Conservation (phyloP, 2,797 vertebrate species). For the Sarcoramphus papa region DNA sequence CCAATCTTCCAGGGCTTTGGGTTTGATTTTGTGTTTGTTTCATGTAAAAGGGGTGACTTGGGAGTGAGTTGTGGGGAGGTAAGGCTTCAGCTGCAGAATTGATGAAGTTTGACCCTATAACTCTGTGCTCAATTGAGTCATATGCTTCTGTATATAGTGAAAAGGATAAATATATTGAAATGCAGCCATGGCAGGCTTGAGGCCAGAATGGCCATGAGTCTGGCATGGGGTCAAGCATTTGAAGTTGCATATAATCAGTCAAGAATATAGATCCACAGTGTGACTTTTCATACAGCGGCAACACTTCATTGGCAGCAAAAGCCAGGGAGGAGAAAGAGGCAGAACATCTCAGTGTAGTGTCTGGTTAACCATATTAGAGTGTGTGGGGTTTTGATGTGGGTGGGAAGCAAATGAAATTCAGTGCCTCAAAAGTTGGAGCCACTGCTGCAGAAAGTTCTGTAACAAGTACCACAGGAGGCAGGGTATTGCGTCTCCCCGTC, state of each 20-base stretch:
- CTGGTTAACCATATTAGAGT: not conserved
- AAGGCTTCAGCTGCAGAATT: not conserved
- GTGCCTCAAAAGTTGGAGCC: not conserved
- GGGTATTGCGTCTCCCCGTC: not conserved
- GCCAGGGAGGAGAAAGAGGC: not conserved
- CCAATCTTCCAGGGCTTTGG: not conserved
- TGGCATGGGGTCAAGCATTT: not conserved
- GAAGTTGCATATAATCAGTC: not conserved
- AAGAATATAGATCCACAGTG: not conserved
- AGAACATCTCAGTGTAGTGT: not conserved
- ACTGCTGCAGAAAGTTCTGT: slow-evolving; percentile 25
- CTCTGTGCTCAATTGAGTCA: not conserved
- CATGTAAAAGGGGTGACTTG: not conserved
- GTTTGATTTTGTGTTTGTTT: not conserved
- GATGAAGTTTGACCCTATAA: not conserved
- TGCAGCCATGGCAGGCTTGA: not conserved
- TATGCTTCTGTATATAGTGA: not conserved
- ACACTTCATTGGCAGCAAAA: not conserved
- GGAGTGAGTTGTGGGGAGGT: not conserved
- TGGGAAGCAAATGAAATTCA: not conserved
- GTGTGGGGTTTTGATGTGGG: not conserved
- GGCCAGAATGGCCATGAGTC: not conserved
- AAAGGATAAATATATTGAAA: not conserved
- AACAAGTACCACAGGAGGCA: not conserved
- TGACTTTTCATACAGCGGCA: not conserved